A percentile compares a stretch with the other conserved stretches of the same genome.
These are phyloP conservation scores for Craseonycteris thonglongyai DNA, from an alignment of 2,113 vertebrate species.

Conservation along the genomic window DNA sequence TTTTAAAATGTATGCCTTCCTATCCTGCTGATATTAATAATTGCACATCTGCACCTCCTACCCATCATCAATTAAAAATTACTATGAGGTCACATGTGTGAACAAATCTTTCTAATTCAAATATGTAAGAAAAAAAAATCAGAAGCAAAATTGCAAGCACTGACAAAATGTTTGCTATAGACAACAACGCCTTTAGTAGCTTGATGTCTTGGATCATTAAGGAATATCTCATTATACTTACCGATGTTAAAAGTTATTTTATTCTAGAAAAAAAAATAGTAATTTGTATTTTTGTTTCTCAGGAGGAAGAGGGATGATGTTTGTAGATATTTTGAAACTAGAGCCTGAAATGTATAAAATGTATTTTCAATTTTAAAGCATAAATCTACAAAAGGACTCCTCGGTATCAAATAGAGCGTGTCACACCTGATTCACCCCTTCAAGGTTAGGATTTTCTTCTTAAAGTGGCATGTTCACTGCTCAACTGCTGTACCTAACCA, in stretches of 20 bases:
- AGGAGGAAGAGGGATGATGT: background rate
- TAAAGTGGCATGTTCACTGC: constrained; percentile 18
- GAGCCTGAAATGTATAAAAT: background rate
- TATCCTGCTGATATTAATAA: background rate
- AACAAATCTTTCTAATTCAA: background rate
- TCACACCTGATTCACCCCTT: constrained; percentile 32
- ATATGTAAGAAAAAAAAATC: background rate
- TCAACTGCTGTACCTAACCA: background rate
- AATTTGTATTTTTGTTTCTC: constrained; percentile 8
- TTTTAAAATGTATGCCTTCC: constrained; percentile 12
- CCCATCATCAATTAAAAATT: background rate
- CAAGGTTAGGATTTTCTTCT: constrained; percentile 64
- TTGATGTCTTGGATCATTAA: background rate
- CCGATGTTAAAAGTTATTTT: background rate
- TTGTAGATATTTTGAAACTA: background rate
- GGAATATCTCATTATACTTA: background rate
- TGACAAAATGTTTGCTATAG: background rate
- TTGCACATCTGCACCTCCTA: background rate
- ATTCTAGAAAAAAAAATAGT: background rate
- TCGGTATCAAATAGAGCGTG: constrained; percentile 27
- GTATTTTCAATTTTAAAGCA: constrained; percentile 32
- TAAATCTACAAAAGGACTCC: background rate
- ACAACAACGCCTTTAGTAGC: background rate
- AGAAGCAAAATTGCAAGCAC: background rate
- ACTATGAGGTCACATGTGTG: background rate